Evolutionary conservation across 2,888 invertebrate genomes (phyloP).

Genomic region (Chrysolina americana): DNA sequence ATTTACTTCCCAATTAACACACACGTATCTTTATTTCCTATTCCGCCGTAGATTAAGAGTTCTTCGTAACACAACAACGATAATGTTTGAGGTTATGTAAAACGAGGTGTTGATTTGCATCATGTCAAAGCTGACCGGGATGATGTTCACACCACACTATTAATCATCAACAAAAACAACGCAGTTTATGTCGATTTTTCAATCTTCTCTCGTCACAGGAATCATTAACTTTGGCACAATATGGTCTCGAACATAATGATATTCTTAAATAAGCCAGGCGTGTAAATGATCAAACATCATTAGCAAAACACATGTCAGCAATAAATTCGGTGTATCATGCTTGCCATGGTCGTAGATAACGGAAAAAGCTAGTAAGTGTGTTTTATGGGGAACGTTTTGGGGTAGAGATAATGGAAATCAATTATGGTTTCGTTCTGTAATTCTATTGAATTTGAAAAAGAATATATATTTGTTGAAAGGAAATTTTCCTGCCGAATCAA

Average conservation of each 20-base stretch:
- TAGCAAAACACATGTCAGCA: constrained; percentile 44
- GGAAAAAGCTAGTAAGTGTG: background rate
- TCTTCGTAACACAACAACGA: background rate
- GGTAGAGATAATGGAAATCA: background rate
- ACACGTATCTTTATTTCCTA: too few species aligned
- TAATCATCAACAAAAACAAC: constrained; percentile 10
- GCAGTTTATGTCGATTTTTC: background rate
- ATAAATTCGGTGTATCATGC: constrained; percentile 38
- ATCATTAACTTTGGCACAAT: constrained; percentile 20
- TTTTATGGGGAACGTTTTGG: background rate
- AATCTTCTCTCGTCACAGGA: background rate
- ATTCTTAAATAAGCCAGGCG: constrained; percentile 22
- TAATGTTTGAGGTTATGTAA: background rate
- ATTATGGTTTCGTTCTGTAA: too few species aligned
- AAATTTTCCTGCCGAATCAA: too few species aligned
- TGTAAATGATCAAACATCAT: constrained; percentile 38
- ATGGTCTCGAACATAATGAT: constrained; percentile 12
- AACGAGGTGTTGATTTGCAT: background rate
- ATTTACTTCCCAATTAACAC: too few species aligned
- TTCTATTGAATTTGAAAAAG: too few species aligned
- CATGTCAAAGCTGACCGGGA: background rate
- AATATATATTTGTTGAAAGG: too few species aligned
- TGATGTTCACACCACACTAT: background rate
- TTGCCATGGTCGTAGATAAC: constrained; percentile 17
- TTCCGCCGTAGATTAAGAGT: too few species aligned